Percentiles rank a stretch among this genome's conserved stretches.
Conservation (phyloP, 1,140 invertebrate genomes). For the Platyura marginata region DNA sequence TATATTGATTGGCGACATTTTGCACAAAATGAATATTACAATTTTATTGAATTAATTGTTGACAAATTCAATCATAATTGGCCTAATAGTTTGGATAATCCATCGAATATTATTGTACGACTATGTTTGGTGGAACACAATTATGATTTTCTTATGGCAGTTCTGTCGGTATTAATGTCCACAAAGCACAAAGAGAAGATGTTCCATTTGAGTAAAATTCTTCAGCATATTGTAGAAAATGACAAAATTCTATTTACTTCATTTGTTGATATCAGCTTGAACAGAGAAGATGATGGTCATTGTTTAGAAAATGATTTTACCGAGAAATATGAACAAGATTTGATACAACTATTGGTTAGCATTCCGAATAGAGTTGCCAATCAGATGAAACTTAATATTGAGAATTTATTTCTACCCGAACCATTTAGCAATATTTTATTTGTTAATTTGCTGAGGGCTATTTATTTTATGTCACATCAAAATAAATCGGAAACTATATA, state of each 20-base stretch:
- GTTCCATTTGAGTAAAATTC: too few species aligned
- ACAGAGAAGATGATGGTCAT: background rate
- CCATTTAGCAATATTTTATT: slow-evolving; percentile 36
- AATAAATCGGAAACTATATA: slow-evolving; percentile 22
- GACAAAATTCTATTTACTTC: background rate
- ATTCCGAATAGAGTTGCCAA: slow-evolving; percentile 49
- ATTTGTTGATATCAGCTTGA: background rate
- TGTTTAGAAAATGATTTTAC: background rate
- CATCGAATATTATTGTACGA: background rate
- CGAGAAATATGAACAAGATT: slow-evolving; percentile 13
- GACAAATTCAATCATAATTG: slow-evolving; percentile 31
- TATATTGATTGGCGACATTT: slow-evolving; percentile 19
- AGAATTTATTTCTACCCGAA: slow-evolving; percentile 34
- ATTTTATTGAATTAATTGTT: slow-evolving; percentile 25
- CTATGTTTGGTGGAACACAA: too few species aligned
- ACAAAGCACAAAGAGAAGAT: too few species aligned
- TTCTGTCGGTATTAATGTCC: too few species aligned
- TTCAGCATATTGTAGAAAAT: too few species aligned
- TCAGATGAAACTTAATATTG: slow-evolving; percentile 30
- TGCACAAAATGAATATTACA: slow-evolving; percentile 23
- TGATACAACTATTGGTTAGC: slow-evolving; percentile 39
- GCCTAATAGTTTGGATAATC: slow-evolving; percentile 23
- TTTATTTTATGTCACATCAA: slow-evolving; percentile 33
- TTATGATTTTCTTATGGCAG: too few species aligned
- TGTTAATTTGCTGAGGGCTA: slow-evolving; percentile 33